Evolutionary conservation across 53 echinoderm and acorn worm genomes (phyloP), one percentile per base, ranked within the genome.

Genomic region (Pentamera pediparva): DNA sequence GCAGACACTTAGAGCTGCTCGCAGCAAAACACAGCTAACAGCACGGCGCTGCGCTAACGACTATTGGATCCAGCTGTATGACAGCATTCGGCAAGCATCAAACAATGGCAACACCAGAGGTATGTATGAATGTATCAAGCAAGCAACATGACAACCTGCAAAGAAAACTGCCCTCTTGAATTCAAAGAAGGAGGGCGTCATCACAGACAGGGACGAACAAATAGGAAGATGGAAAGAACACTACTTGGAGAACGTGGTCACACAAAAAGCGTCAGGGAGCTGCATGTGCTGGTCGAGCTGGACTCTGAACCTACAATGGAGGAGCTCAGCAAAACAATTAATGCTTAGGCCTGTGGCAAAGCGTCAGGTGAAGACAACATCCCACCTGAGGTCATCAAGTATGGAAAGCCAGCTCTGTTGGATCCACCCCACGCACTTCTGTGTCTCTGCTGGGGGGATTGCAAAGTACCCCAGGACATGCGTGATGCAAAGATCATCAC

Each of bases 121-220:
- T 37, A 78, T 79, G 79, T 79, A 55, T 28, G 79, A 56, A 3
- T 69, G 79, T 6, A 79, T 79, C 24, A 79, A 79, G n/a, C 35
- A 30, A 79, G 58, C 70, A 2, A 54, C 59, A 22, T 69, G 79
- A 24, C 56, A 38, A 4, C 2, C 53, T 26, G 28, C 39, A 5
- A 70, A 37, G 29, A 81, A 60, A 35, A 49, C 35, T 15, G 81
- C 75, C 0, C 81, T 74, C 18, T 60, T 81, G 9, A 81, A 81
- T 24, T 32, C 74, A 5, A 61, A 33, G 47, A 31, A 52, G 6
- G 79, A 38, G 5, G 24, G 32, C 10, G 32, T 81, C 45, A 74
- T 81, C 51, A 73, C 48, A 13, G 62, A 74, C 22, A 32, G 32
- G 3, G 35, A 43, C 32, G 59, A 59, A 30, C 73, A 81, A 74